Base-by-base conservation (phyloP, 2,113 vertebrate species). In the Cacatua alba region DNA sequence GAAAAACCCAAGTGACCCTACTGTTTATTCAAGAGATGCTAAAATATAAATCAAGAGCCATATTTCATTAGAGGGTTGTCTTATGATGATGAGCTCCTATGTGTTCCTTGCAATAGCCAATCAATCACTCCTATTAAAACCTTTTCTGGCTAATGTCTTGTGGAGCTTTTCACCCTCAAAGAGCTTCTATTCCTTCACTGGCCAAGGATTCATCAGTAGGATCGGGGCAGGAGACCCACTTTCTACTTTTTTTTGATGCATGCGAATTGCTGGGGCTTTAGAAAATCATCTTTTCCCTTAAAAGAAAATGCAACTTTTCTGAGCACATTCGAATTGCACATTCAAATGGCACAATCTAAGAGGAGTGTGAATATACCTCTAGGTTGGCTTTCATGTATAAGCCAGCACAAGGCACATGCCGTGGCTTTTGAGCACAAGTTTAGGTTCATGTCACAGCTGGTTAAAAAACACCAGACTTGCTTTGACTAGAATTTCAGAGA, bases 1-100 rank as follows among this genome's bases (percentile, higher is more conserved):
- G 3, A 53, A 67, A 57, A 48, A 0, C 5, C 11, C 33, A 24
- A 71, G 31, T 1, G 4, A 43, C 4, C 15, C 44, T 29, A 19
- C 14, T 67, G 6, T 46, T 93, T 70, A 23, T 69, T 87, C 17
- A 35, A 53, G 69, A 71, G 16, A 46, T 29, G 15, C 24, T 70
- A 46, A 79, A 75, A 53, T 43, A 25, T 14, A 76, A 59, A 59
- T 35, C 57, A 59, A 59, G 33, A 41, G 57, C 4, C 20, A 5
- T 60, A 14, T 77, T 21, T 86, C 0, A 1, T 41, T 37, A 87
- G 55, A 53, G 17, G 19, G 13, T 7, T 83, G 9, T 62, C 23
- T 64, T 75, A 69, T 1, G 28, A 20, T 77, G 12, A 12, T 43
- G 2, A 8, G 5, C 17, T 91, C 20, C 6, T 60, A 3, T 29